These are phyloP conservation scores for Tachyglossus aculeatus DNA, from an alignment of 2,797 vertebrate genomes.

Conservation along the genomic window DNA sequence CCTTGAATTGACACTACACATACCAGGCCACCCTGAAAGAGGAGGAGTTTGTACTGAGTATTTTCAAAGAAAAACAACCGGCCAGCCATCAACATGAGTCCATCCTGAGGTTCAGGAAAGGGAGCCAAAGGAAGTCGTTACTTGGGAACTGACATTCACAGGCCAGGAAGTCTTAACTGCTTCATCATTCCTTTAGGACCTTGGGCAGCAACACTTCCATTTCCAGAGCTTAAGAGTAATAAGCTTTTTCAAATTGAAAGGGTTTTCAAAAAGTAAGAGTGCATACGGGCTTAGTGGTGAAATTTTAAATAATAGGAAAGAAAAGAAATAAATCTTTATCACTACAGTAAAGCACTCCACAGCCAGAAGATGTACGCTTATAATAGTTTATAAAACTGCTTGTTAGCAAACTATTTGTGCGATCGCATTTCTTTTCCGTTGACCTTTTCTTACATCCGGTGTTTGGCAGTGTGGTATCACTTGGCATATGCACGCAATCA, in stretches of 20 bases:
- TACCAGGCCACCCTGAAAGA: neutral
- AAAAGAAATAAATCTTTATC: neutral
- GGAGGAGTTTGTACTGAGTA: neutral
- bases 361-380: neutral
- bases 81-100: neutral
- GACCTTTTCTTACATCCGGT: neutral
- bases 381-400: neutral
- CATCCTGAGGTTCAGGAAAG: neutral
- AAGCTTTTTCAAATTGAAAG: neutral
- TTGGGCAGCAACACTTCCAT: constrained; percentile 7
- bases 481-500: neutral
- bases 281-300: neutral
- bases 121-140: neutral
- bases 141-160: neutral
- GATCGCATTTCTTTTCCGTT: neutral
- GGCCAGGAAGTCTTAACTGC: neutral
- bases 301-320: constrained; percentile 29
- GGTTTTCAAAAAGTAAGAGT: neutral
- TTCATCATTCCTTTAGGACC: constrained; percentile 6
- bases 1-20: neutral
- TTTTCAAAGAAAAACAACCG: neutral
- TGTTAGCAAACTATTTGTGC: neutral
- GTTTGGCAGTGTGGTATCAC: constrained; percentile 8
- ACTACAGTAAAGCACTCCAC: neutral
- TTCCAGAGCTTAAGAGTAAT: constrained; percentile 22